Evolutionary conservation across 1,140 invertebrate species (phyloP).

Genomic region (Atopsyche davidsoni): DNA sequence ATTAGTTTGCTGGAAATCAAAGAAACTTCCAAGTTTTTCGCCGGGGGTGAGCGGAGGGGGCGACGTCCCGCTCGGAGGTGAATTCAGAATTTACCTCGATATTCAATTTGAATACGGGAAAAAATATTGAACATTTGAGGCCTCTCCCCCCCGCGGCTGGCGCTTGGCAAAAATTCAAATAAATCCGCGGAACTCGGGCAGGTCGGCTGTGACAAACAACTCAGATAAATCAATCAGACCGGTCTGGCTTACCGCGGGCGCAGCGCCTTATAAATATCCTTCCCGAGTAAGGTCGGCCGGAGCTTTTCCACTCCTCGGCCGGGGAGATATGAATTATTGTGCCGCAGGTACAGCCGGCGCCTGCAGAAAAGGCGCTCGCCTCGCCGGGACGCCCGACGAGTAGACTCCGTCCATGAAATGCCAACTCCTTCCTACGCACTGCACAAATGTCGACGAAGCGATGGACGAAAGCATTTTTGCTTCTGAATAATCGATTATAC

Average conservation of each 20-base stretch:
- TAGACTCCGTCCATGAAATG: no score
- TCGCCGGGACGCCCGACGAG: no score
- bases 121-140: conserved; percentile 29
- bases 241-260: conserved; percentile 36
- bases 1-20: neutral
- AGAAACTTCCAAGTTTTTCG: neutral
- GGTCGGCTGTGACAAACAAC: conserved; percentile 47
- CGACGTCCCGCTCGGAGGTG: conserved; percentile 24
- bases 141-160: conserved; percentile 34
- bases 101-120: conserved; percentile 23
- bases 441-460: no score
- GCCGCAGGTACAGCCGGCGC: conserved; percentile 10
- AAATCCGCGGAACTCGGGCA: conserved; percentile 36
- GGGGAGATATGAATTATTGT: conserved; percentile 20
- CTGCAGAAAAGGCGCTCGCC: conserved; percentile 3
- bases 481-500: no score
- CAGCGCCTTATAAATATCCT: conserved; percentile 25
- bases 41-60: neutral
- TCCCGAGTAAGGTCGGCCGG: conserved; percentile 26
- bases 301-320: conserved; percentile 25
- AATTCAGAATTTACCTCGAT: conserved; percentile 9
- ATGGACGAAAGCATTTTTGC: no score
- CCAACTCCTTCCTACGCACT: no score
- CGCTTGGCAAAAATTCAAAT: conserved; percentile 49
- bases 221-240: conserved; percentile 51